Base-by-base conservation (phyloP, 2,797 vertebrate species). In the Cossypha niveicapilla region DNA sequence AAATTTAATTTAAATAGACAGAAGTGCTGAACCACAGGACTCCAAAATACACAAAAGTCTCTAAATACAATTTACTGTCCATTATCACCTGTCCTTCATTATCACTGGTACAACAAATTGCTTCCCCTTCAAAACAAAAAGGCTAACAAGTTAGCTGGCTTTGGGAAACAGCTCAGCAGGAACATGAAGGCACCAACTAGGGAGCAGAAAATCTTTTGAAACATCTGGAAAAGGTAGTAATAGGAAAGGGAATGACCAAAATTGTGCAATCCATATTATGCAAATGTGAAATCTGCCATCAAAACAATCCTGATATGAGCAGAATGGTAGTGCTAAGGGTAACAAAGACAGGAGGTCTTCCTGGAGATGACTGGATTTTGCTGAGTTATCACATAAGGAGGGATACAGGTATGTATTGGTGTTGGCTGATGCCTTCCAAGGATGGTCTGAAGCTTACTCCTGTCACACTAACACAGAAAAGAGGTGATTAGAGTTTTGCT, bases 111-210 rank as follows among this genome's bases (percentile, higher is more conserved):
- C 7, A 48, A 54, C 7, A 80, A 76, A 67, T 57, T 35, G 3
- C 45, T 90, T 86, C 48, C 8, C 35, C 14, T 37, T 42, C 5
- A 19, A 86, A 77, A 71, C 13, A 50, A 84, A 75, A 50, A 11
- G 1, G 5, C 54, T 42, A 34, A 57, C 9, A 77, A 82, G 54
- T 60, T 56, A 71, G 11, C n/a, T 76, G 44, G 42, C 34, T 63
- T 56, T 0, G 3, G 42, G 50, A 41, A 25, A 41, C 42, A 47
- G 8, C 24, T 54, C 1, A 0, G 7, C 1, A 19, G 68, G 24
- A 72, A 17, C 10, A 41, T 13, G 24, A 24, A 72, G 30, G 4
- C 4, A 28, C 10, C 16, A 18, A 6, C 3, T 47, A 16, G 24
- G 28, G 30, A 39, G 13, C 3, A 63, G 30, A 34, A 47, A 56